Percentiles rank a stretch among this genome's conserved stretches.
Conservation (phyloP, 2,113 vertebrate species). For the Pluvianellus socialis region DNA sequence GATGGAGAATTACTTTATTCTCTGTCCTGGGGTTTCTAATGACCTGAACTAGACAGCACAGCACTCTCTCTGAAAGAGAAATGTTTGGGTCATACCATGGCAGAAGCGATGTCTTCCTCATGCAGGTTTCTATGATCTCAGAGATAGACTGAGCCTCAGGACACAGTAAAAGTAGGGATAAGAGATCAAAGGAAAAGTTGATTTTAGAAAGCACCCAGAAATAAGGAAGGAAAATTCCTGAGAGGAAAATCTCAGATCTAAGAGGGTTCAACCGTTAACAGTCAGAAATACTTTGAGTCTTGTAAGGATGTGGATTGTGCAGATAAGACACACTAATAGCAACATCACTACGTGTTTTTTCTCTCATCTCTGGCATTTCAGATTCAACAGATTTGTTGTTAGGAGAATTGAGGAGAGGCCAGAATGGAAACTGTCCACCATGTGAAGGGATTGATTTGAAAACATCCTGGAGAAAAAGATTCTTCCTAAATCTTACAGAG, state of each 20-base stretch:
- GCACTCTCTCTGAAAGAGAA: neutral
- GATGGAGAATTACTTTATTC: neutral
- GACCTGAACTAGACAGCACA: neutral
- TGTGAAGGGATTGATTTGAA: neutral
- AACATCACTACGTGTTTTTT: neutral
- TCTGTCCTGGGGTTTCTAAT: neutral
- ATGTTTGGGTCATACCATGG: neutral
- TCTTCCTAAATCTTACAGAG: no score
- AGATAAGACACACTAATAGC: neutral
- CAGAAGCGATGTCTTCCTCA: neutral
- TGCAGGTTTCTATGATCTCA: neutral
- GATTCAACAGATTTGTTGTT: neutral
- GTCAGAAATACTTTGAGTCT: neutral
- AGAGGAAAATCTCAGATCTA: neutral
- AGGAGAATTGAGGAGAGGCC: neutral
- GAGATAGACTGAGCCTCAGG: neutral
- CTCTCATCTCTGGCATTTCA: neutral
- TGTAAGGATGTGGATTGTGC: neutral
- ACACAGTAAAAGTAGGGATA: neutral
- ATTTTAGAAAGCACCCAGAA: neutral
- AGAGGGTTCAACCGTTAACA: neutral
- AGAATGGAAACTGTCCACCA: neutral
- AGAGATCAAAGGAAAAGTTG: neutral
- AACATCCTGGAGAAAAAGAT: neutral
- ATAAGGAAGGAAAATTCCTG: neutral